Evolutionary conservation across 1,140 invertebrate species (phyloP).

Genomic region (Mizuhopecten yessoensis): DNA sequence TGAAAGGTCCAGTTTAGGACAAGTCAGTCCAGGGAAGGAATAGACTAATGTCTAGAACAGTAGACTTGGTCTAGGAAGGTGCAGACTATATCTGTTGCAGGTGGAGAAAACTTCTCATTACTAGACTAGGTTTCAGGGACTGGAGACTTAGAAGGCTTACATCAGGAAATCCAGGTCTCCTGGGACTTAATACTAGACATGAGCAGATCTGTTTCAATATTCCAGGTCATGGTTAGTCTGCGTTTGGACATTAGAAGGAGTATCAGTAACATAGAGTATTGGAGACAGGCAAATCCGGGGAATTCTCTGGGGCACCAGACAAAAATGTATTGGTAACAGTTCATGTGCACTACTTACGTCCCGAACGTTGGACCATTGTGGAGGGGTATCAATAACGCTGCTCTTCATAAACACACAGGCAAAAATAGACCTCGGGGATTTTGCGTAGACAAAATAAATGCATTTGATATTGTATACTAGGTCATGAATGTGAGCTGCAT

Average conservation of each 20-base stretch:
- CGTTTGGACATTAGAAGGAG: not conserved
- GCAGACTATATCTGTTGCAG: not conserved
- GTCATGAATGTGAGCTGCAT: slow-evolving; percentile 10
- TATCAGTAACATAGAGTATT: slow-evolving; percentile 19
- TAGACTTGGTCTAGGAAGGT: not conserved
- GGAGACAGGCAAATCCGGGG: slow-evolving; percentile 22
- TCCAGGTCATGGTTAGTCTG: slow-evolving; percentile 31
- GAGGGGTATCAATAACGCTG: not conserved
- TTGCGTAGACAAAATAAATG: not conserved
- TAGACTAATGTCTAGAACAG: not conserved
- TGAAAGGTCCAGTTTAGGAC: not conserved
- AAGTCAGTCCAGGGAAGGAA: not conserved
- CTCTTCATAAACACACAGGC: not conserved
- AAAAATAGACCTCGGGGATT: not conserved
- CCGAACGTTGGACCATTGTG: not conserved
- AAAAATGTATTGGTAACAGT: slow-evolving; percentile 19
- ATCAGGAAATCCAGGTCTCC: not conserved
- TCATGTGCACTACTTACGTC: slow-evolving; percentile 15
- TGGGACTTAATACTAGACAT: not conserved
- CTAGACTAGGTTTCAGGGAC: slow-evolving; percentile 10
- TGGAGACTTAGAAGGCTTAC: slow-evolving; percentile 25
- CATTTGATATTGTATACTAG: not conserved
- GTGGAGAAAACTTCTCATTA: not conserved
- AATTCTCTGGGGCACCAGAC: not conserved
- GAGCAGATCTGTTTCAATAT: slow-evolving; percentile 26